phyloP scores from a whole-genome alignment of 1,140 invertebrate genomes.

The Camponotus pennsylvanicus region DNA sequence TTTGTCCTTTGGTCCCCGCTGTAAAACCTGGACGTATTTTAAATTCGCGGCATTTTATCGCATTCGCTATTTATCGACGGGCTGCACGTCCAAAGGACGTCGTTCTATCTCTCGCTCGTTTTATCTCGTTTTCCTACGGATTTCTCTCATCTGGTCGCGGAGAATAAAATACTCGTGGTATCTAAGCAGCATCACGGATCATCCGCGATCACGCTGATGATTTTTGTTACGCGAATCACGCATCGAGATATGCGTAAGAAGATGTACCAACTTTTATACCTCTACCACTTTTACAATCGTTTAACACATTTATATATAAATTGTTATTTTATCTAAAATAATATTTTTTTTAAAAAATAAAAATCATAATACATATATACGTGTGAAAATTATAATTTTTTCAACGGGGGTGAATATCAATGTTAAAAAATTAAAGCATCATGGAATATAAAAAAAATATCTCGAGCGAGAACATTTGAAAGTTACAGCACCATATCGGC shows the following conservation, averaged over 20 bases:
- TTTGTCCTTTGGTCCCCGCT: conserved; percentile 77
- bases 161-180: conserved; percentile 68
- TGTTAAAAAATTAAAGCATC: background rate
- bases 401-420: background rate
- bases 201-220: conserved; percentile 57
- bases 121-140: conserved; percentile 50
- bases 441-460: background rate
- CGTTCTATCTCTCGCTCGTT: conserved; percentile 62
- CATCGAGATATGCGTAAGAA: background rate
- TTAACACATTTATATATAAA: background rate
- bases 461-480: conserved; percentile 20
- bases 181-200: conserved; percentile 63
- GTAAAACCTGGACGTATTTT: conserved; percentile 78
- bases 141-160: conserved; percentile 37
- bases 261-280: too few species aligned
- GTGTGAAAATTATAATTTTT: background rate
- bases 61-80: conserved; percentile 77
- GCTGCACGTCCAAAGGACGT: conserved; percentile 75
- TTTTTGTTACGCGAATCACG: conserved; percentile 57
- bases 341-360: background rate
- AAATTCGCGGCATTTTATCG: conserved; percentile 78
- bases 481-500: background rate
- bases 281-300: background rate
- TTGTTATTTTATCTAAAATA: background rate
- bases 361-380: background rate